Evolutionary conservation across 2,113 vertebrate genomes (phyloP).

Genomic region (Herpailurus yagouaroundi): DNA sequence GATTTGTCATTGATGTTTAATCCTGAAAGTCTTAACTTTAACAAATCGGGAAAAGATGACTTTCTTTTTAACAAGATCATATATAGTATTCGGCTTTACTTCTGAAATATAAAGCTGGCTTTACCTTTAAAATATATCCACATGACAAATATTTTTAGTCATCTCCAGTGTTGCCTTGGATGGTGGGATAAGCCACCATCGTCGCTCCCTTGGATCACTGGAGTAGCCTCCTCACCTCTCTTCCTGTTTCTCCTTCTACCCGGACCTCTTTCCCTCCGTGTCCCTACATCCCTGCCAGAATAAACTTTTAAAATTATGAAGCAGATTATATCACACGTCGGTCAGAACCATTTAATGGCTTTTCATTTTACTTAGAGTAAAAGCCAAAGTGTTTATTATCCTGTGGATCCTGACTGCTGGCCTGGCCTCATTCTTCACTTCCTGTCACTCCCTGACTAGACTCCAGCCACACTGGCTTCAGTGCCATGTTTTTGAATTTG

Average conservation of each 20-base stretch:
- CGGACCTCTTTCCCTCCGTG: background rate
- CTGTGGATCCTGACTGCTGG: no score
- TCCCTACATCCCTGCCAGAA: background rate
- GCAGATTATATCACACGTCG: background rate
- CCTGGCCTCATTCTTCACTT: background rate
- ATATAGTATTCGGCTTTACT: background rate
- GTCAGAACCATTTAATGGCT: background rate
- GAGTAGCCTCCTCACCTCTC: background rate
- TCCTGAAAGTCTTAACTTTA: background rate
- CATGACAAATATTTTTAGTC: background rate
- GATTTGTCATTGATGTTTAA: conserved; percentile 11
- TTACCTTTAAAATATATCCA: background rate
- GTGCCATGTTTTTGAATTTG: background rate
- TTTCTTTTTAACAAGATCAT: background rate
- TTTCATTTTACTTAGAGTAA: background rate
- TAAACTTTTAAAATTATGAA: background rate
- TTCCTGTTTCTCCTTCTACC: background rate
- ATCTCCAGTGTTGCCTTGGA: background rate
- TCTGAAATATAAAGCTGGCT: background rate
- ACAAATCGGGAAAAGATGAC: background rate
- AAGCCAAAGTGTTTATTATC: background rate
- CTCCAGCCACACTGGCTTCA: background rate
- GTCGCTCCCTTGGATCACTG: background rate
- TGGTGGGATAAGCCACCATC: rapidly evolving
- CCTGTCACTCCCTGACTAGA: no score